Percentiles rank a stretch among this genome's conserved stretches.
Conservation (phyloP, 2,888 invertebrate species). For the Alitta virens region DNA sequence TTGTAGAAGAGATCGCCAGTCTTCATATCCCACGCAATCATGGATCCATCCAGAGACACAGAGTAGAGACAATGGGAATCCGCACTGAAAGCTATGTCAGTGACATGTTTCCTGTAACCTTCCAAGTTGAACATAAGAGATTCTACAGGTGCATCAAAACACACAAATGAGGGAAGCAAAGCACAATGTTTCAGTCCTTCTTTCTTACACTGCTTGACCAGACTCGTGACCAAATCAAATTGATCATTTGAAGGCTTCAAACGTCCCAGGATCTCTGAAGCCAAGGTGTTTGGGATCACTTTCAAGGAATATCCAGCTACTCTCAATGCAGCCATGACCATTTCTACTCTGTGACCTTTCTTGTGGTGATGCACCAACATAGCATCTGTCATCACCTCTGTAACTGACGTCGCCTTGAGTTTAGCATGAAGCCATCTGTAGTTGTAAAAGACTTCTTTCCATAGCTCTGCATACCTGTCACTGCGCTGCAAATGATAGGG, state of each 20-base stretch:
- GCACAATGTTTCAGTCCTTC: constrained; percentile 72
- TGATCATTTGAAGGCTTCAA: constrained; percentile 55
- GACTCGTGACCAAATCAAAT: constrained; percentile 69
- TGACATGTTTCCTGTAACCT: constrained; percentile 30
- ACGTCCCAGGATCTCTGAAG: constrained; percentile 85
- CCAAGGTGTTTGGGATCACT: constrained; percentile 60
- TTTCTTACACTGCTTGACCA: constrained; percentile 82
- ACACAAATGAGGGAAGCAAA: constrained; percentile 31
- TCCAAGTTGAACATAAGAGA: constrained; percentile 31
- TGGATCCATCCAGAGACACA: constrained; percentile 26
- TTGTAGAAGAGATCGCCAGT: constrained; percentile 26
- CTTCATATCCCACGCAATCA: constrained; percentile 30
- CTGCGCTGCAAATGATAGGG: constrained; percentile 36
- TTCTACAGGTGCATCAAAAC: constrained; percentile 31
- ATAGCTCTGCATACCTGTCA: constrained; percentile 74
- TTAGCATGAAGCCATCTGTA: constrained; percentile 96
- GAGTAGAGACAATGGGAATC: constrained; percentile 26
- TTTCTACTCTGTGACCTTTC: constrained; percentile 11
- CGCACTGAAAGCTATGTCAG: constrained; percentile 28
- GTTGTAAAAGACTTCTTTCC: constrained; percentile 87
- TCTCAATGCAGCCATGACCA: constrained; percentile 27
- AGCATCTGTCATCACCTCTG: constrained; percentile 88
- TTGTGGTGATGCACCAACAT: constrained; percentile 11
- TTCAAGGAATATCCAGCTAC: constrained; percentile 29
- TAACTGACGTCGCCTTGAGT: constrained; percentile 88